Conservation (phyloP, 2,888 invertebrate genomes). For the Branchellion lobata region DNA sequence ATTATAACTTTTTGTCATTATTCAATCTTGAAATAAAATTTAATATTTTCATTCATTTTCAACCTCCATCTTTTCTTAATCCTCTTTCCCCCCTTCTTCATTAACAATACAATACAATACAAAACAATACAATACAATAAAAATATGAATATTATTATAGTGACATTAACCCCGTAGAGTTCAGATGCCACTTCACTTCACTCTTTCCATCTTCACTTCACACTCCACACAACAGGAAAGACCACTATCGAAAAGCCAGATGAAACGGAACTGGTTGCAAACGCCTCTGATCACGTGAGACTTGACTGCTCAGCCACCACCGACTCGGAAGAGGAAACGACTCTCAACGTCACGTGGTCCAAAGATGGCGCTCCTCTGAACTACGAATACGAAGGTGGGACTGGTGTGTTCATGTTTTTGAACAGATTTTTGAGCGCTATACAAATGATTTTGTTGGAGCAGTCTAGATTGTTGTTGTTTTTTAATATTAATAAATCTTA, state of each 20-base stretch:
- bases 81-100: background rate
- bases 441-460: background rate
- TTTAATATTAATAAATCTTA: too few species aligned
- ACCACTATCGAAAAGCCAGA: constrained; percentile 17
- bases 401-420: constrained; percentile 40
- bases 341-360: constrained; percentile 58
- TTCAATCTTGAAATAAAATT: too few species aligned
- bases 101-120: too few species aligned
- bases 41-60: background rate
- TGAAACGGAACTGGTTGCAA: background rate
- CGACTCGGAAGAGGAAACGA: constrained; percentile 28
- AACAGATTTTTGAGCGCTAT: too few species aligned
- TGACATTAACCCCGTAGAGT: background rate
- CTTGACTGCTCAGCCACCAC: constrained; percentile 43
- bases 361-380: constrained; percentile 70
- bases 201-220: too few species aligned
- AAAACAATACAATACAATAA: too few species aligned
- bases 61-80: background rate
- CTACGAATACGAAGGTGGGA: constrained; percentile 53
- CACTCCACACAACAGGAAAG: constrained; percentile 4
- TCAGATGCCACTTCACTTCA: background rate
- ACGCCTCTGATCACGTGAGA: constrained; percentile 14
- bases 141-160: background rate
- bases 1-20: too few species aligned
- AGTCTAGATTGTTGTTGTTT: too few species aligned